Base-by-base conservation (phyloP, 2,113 vertebrate species). In the Butorides virescens region DNA sequence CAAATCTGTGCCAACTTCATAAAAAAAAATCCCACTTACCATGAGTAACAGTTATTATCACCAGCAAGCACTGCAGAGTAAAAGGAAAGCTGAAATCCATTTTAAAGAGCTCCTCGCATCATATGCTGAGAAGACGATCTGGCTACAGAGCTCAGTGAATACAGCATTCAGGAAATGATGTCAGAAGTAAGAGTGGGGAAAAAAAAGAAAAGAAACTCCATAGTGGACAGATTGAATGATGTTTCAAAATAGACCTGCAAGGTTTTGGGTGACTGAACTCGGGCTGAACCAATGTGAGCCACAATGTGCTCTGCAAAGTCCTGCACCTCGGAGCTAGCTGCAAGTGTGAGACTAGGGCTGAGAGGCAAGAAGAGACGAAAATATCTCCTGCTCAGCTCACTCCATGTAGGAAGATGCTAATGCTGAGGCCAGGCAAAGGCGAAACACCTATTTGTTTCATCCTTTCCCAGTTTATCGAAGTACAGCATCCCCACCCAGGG, bases 21-120 rank as follows among this genome's bases (percentile, higher is more conserved):
- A 95, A 95, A 96, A 87, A 94, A 93, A 97, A 96, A 81, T 85
- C 47, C 61, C 37, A 95, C 97, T 97, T 96, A 98, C 97, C 97
- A 96, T 88, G 90, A 91, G 92, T 88, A 94, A 95, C 77, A 81
- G 94, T 79, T 88, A 93, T 78, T 36, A 96, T 86, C 91, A 90
- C 21, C 90, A 97, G 86, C 80, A 97, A 65, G 90, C 96, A 94
- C 61, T 88, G 92, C 77, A 97, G 88, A 93, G 62, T 18, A 63
- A 96, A 88, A 75, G 90, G 74, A 88, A 76, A 91, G 92, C 59
- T 5, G 92, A 97, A 96, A 96, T 97, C 97, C 97, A 98, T 98
- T 95, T 97, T 95, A 97, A 95, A 88, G 94, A 94, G 76, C 92
- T 93, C 95, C 87, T 95, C 91, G 92, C 71, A 97, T 96, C 82